Conservation (phyloP, 2,888 invertebrate species). For the Archips crataeganus region DNA sequence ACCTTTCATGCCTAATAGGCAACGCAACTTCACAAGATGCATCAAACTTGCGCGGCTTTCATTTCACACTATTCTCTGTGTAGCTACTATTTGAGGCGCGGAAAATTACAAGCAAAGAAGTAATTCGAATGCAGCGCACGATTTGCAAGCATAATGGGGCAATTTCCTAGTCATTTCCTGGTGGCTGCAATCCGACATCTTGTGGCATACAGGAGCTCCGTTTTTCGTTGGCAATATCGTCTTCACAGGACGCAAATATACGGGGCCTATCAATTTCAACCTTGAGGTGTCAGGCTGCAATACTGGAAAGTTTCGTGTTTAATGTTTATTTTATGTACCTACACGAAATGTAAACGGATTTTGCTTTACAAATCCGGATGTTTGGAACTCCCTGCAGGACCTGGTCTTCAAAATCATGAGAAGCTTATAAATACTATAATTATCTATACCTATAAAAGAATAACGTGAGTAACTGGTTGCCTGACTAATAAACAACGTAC, state of each 20-base stretch:
- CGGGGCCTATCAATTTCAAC: conserved; percentile 22
- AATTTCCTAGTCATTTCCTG: conserved; percentile 82
- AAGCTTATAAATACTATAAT: too few relatives aligned
- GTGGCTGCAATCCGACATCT: conserved; percentile 76
- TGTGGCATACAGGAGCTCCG: conserved; percentile 58
- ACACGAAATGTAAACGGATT: background rate
- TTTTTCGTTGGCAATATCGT: conserved; percentile 41
- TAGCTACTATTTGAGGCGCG: conserved; percentile 59
- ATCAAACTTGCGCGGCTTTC: conserved; percentile 18
- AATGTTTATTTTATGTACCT: background rate
- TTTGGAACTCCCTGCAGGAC: too few relatives aligned
- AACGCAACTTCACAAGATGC: conserved; percentile 4
- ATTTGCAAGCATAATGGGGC: conserved; percentile 81
- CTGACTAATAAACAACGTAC: too few relatives aligned
- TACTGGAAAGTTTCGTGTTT: background rate
- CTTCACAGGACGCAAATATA: conserved; percentile 34
- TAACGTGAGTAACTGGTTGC: too few relatives aligned
- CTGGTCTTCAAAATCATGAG: too few relatives aligned
- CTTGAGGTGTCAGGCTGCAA: background rate
- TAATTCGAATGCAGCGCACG: conserved; percentile 83
- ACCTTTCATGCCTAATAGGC: background rate
- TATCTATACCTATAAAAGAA: too few relatives aligned
- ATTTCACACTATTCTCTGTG: conserved; percentile 25
- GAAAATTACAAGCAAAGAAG: conserved; percentile 80
- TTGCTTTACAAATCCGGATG: background rate